Conservation (phyloP, 2,113 vertebrate genomes). For the Empidonax traillii region DNA sequence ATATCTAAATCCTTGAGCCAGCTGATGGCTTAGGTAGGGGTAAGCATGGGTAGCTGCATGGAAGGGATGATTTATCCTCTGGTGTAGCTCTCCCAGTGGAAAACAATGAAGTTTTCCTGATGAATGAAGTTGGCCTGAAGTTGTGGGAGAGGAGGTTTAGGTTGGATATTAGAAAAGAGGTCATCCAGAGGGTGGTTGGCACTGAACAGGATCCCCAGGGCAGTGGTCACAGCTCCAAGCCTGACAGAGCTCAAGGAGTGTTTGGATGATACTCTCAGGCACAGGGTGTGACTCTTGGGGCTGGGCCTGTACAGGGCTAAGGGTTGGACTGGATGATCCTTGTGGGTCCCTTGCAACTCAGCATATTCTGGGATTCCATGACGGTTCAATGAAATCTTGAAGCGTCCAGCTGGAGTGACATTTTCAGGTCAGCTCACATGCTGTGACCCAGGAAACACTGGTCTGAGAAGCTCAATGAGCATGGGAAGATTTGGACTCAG, state of each 20-base stretch:
- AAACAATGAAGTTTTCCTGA: not conserved
- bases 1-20: not conserved
- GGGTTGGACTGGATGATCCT: not conserved
- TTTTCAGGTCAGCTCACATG: not conserved
- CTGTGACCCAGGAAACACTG: not conserved
- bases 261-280: not conserved
- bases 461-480: not conserved
- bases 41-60: not conserved
- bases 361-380: not conserved
- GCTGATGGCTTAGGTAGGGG: not conserved
- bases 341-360: not conserved
- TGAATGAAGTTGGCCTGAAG: not conserved
- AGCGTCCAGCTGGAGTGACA: not conserved
- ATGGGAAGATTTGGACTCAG: rapidly evolving
- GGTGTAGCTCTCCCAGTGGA: not conserved
- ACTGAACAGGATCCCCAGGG: not conserved
- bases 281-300: not conserved
- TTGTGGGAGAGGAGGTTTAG: not conserved
- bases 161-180: not conserved
- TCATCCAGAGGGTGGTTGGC: not conserved
- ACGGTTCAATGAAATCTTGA: not conserved
- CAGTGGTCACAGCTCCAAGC: not conserved
- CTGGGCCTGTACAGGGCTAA: not conserved
- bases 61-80: not conserved
- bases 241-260: not conserved